Conservation (phyloP, 2,888 invertebrate genomes). For the Molorchus minor region DNA sequence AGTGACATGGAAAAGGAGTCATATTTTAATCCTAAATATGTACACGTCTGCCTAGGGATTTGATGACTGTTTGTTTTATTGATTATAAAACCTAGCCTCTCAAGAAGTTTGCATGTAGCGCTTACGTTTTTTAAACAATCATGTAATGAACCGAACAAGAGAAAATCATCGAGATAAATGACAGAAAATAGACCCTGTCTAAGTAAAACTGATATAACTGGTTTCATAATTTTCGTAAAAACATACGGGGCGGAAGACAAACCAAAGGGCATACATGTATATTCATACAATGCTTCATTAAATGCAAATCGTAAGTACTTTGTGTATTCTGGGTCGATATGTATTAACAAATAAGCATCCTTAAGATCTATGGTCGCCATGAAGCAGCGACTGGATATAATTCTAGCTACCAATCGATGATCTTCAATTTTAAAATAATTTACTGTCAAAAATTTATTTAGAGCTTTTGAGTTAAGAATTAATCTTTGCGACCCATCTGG, state of each 20-base stretch:
- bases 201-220: slow-evolving; percentile 7
- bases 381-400: neutral
- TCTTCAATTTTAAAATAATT: slow-evolving; percentile 19
- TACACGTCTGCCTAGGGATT: neutral
- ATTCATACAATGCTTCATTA: slow-evolving; percentile 17
- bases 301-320: slow-evolving; percentile 25
- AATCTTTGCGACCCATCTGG: slow-evolving; percentile 13
- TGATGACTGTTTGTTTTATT: slow-evolving; percentile 1
- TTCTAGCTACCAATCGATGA: slow-evolving; percentile 6
- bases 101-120: slow-evolving; percentile 3
- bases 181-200: slow-evolving; percentile 10
- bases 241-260: slow-evolving; percentile 9
- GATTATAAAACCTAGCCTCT: slow-evolving; percentile 8
- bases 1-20: slow-evolving; percentile 2
- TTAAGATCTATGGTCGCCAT: slow-evolving; percentile 8
- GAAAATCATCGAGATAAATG: slow-evolving; percentile 2
- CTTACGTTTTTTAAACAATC: neutral
- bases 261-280: slow-evolving; percentile 9
- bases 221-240: slow-evolving; percentile 30
- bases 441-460: slow-evolving; percentile 4
- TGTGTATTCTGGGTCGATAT: slow-evolving; percentile 16
- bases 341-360: neutral
- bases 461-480: slow-evolving; percentile 10
- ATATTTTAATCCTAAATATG: slow-evolving; percentile 14
- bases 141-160: neutral